These are phyloP conservation scores for Pterostichus madidus DNA, from an alignment of 2,888 invertebrate genomes.

Conservation along the genomic window DNA sequence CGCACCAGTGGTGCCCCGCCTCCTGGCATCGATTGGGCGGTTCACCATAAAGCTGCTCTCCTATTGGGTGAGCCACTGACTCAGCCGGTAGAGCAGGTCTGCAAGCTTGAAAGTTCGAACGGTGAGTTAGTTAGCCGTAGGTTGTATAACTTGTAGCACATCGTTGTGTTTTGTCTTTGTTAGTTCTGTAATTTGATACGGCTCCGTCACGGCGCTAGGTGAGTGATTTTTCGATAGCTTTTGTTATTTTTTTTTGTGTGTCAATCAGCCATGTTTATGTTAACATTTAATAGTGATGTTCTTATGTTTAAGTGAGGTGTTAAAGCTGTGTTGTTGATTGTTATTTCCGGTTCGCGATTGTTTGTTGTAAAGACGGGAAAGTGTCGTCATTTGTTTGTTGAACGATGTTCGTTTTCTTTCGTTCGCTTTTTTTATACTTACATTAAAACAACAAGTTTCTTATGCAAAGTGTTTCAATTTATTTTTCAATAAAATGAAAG, in stretches of 20 bases:
- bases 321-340: not conserved
- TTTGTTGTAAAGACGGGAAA: not conserved
- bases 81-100: conserved; percentile 71
- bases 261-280: conserved; percentile 1
- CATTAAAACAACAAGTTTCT: too few relatives aligned
- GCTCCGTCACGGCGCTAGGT: conserved; percentile 74
- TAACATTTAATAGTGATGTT: not conserved
- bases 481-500: too few relatives aligned
- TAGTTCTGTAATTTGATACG: conserved; percentile 70
- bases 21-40: conserved; percentile 71
- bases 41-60: conserved; percentile 65
- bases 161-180: conserved; percentile 69
- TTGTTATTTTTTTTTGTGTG: conserved; percentile 23
- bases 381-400: not conserved
- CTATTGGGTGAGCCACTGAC: conserved; percentile 72
- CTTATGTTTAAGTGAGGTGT: not conserved
- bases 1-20: conserved; percentile 70
- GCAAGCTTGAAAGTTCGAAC: not conserved
- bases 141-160: conserved; percentile 60
- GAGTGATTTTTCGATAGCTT: conserved; percentile 73
- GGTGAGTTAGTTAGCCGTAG: conserved; percentile 54
- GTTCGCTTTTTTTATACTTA: too few relatives aligned
- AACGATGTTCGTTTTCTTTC: too few relatives aligned
- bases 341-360: not conserved
- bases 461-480: too few relatives aligned